A percentile compares a stretch with the other conserved stretches of the same genome.
Conservation (phyloP, 2,113 vertebrate species). For the Ageneiosus marmoratus region DNA sequence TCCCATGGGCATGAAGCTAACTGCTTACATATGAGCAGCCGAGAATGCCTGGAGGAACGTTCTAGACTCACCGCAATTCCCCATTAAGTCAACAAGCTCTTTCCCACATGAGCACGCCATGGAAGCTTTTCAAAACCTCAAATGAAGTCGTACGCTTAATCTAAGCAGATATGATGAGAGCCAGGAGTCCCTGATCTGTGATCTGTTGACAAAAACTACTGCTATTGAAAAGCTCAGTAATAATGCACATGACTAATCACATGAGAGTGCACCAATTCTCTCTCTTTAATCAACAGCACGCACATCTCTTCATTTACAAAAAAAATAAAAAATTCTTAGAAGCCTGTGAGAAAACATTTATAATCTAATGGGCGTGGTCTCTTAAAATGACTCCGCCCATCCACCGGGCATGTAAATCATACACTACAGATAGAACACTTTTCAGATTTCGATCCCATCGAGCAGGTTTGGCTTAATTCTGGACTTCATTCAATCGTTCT, state of each 20-base stretch:
- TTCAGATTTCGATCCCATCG: not conserved
- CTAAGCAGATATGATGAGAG: not conserved
- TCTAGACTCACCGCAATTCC: constrained; percentile 65
- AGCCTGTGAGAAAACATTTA: not conserved
- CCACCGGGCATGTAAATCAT: not conserved
- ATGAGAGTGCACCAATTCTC: not conserved
- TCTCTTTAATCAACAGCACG: not conserved
- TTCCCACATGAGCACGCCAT: not conserved
- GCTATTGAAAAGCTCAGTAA: not conserved
- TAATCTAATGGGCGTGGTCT: not conserved
- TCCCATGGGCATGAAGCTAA: constrained; percentile 16
- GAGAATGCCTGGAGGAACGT: constrained; percentile 58
- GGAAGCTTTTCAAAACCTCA: not conserved
- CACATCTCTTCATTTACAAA: not conserved
- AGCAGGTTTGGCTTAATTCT: too few relatives aligned
- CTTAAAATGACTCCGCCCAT: not conserved
- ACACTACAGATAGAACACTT: not conserved
- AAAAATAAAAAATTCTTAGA: not conserved
- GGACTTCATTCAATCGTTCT: too few relatives aligned
- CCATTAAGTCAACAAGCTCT: constrained; percentile 58
- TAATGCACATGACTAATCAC: not conserved
- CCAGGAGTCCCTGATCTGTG: not conserved
- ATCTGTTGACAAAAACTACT: too few relatives aligned
- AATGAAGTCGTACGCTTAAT: not conserved
- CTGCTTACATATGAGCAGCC: constrained; percentile 55